Percentiles rank a stretch among this genome's conserved stretches.
phyloP scores from a whole-genome alignment of 2,113 vertebrate genomes.

The Pituophis catenifer region DNA sequence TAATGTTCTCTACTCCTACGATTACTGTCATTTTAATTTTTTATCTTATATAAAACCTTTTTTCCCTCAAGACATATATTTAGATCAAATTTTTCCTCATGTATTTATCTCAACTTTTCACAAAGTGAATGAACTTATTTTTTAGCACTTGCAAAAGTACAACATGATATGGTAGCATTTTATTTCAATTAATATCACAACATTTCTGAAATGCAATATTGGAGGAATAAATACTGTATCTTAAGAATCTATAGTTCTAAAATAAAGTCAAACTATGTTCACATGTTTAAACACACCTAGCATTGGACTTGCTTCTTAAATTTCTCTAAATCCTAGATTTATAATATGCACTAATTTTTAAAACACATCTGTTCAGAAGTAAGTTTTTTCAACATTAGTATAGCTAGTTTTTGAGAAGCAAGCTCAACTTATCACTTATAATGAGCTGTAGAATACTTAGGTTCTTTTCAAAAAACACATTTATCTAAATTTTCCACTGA shows the following conservation, averaged over 20 bases:
- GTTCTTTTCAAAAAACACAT: not conserved
- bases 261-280: not conserved
- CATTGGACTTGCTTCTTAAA: not conserved
- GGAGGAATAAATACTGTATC: not conserved
- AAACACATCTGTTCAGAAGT: not conserved
- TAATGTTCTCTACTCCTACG: not conserved
- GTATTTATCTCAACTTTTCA: not conserved
- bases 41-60: not conserved
- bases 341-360: not conserved
- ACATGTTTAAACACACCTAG: not conserved
- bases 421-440: not conserved
- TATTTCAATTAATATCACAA: not conserved
- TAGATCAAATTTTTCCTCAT: not conserved
- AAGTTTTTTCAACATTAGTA: not conserved
- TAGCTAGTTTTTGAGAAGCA: not conserved
- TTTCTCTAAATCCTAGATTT: not conserved
- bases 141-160: not conserved
- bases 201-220: not conserved
- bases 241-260: not conserved
- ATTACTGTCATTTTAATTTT: not conserved
- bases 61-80: fast-evolving
- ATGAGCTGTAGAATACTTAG: not conserved
- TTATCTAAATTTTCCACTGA: not conserved
- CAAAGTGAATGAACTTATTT: not conserved
- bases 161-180: not conserved